Evolutionary conservation across 2,797 vertebrate species (phyloP), one percentile per base, ranked within the genome.

Genomic region (Diglossa cyanea): DNA sequence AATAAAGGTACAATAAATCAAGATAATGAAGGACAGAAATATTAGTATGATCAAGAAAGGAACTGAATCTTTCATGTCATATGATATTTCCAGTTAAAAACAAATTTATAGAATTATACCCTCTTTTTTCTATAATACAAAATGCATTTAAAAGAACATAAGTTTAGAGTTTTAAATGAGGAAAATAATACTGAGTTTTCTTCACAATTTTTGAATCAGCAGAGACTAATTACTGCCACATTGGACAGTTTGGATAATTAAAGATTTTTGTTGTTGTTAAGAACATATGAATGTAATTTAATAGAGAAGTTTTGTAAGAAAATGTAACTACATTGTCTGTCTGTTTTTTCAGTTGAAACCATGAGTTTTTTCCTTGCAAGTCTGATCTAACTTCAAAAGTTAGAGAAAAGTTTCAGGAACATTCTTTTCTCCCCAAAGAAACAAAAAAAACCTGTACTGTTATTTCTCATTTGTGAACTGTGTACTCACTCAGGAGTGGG

Each of bases 281-380:
- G 58, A 86, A 91, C 96, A 97, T 91, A 78, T 55, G 94, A 96
- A 91, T 93, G 61, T 47, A 93, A 96, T 96, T 96, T 94, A 96
- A 94, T 60, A 73, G 72, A 77, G 45, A 87, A 75, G 73, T 96
- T 95, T 95, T 94, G 89, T 88, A 90, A 94, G 87, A 94, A 97
- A 93, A 84, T 91, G 50, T 77, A 86, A 80, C 73, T 92, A 61
- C 84, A 78, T 90, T 96, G 83, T 95, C 87, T 91, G 54, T 88
- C 66, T 68, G 90, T 81, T 84, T 47, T 83, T 97, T 92, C 85
- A 81, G 50, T 77, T 88, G 83, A 92, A 88, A 90, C 12, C 19
- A 11, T 65, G 51, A 33, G 16, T 15, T 19, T 94, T 90, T 78
- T 95, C 44, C 70, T 60, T 86, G 44, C 60, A 88, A 93, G 60